Evolutionary conservation across 2,888 invertebrate species (phyloP).

Genomic region (Eucriotettix oculatus): DNA sequence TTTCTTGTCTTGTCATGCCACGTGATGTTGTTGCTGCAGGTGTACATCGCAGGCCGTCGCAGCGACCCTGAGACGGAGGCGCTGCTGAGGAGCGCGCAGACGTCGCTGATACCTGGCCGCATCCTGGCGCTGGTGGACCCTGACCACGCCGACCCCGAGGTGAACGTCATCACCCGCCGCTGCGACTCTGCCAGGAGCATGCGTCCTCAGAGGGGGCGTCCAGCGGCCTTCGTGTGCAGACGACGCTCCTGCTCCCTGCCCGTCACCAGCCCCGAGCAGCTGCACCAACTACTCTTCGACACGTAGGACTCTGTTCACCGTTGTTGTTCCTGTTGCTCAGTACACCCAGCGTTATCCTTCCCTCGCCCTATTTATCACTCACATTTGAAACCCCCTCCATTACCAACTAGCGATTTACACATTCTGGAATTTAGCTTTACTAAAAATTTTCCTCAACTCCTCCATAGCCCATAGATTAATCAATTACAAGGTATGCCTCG

Average conservation of each 20-base stretch:
- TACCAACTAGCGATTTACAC: too few species aligned
- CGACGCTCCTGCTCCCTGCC: conserved; percentile 60
- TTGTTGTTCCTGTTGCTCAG: too few species aligned
- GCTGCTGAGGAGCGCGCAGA: conserved; percentile 45
- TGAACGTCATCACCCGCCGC: conserved; percentile 24
- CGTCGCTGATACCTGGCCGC: conserved; percentile 47
- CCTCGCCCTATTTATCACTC: too few species aligned
- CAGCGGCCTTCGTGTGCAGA: conserved; percentile 64
- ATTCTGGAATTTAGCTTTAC: too few species aligned
- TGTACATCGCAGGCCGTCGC: conserved; percentile 46
- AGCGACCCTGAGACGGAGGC: conserved; percentile 47
- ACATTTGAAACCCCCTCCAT: too few species aligned
- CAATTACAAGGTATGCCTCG: too few species aligned
- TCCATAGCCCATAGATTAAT: too few species aligned
- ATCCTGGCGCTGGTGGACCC: conserved; percentile 44
- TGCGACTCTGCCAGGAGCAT: conserved; percentile 28
- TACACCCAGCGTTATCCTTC: too few species aligned
- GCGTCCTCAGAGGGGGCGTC: conserved; percentile 37
- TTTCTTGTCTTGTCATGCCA: too few species aligned
- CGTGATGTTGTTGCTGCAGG: conserved; percentile 25
- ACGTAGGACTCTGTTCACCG: too few species aligned
- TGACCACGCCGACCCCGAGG: conserved; percentile 10
- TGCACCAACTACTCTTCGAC: conserved; percentile 24
- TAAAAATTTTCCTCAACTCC: too few species aligned
- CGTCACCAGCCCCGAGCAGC: conserved; percentile 42